Base-by-base conservation (phyloP, 2,113 vertebrate species). In the Pelobates fuscus region DNA sequence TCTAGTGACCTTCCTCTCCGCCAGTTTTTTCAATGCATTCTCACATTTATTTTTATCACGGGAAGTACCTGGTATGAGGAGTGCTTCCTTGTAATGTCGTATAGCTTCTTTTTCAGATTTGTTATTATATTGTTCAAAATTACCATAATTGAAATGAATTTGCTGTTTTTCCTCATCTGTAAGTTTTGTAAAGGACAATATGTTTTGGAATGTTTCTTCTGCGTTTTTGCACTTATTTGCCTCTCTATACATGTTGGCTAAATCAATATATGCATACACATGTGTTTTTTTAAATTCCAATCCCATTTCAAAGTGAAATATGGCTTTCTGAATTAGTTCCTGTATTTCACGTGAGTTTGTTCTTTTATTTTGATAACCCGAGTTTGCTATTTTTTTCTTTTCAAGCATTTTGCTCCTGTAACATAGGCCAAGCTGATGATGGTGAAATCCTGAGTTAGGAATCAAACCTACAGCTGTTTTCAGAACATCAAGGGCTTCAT, bases 401-500 rank as follows among this genome's bases (percentile, higher is more conserved):
- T 70, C 44, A 82, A 46, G 10, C 21, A 43, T 0, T 0, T 1
- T 0, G 17, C 0, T 0, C 78, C 15, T 84, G 60, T 93, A 92
- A 78, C 91, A 91, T 77, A 89, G 55, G 32, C 88, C 91, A 55
- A 92, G 60, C 29, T 94, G 91, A 37, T 92, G 88, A 81, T 91
- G 88, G 46, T 93, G 67, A 81, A 85, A 82, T 14, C 29, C 2
- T 2, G 88, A 89, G 0, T 66, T 83, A 18, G 92, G 90, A 0
- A 78, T 86, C 15, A 81, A 61, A 20, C 26, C 20, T 27, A 93
- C 61, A 46, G 88, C 87, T 74, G 74, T 85, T 26, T 80, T 25
- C 67, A 94, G 81, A 78, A 88, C 55, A 1, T 74, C 0, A 3
- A 89, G 1, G 44, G 92, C 85, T 77, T 79, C 84, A 18, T 86